These are phyloP conservation scores for Lamprologus speciosus DNA, from an alignment of 2,113 vertebrate genomes.

Conservation along the genomic window DNA sequence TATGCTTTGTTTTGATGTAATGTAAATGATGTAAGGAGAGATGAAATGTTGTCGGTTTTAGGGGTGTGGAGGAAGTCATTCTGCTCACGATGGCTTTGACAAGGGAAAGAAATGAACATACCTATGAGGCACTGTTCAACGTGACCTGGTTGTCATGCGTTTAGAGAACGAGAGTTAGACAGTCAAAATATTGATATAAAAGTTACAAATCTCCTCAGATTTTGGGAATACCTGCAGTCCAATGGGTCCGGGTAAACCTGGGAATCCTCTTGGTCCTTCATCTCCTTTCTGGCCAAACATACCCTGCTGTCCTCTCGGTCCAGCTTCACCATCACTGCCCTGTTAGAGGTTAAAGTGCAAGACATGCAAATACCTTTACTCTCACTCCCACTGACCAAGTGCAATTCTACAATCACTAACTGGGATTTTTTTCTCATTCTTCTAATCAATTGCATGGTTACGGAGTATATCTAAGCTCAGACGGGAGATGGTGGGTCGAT, in stretches of 20 bases:
- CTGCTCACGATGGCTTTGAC: background rate
- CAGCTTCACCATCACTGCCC: constrained; percentile 92
- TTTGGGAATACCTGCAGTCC: constrained; percentile 82
- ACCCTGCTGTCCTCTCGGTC: constrained; percentile 93
- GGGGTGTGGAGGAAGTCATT: constrained; percentile 8
- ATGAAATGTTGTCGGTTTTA: constrained; percentile 28
- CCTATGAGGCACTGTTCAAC: background rate
- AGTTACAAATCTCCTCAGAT: background rate
- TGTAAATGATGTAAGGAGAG: constrained; percentile 42
- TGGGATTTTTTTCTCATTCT: background rate
- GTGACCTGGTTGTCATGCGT: background rate
- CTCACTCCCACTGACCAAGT: background rate
- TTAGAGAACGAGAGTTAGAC: background rate
- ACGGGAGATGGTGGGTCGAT: background rate
- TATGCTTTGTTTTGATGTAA: constrained; percentile 43
- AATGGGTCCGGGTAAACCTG: constrained; percentile 90
- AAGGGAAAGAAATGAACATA: background rate
- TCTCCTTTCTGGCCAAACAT: constrained; percentile 99
- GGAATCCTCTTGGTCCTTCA: constrained; percentile 92
- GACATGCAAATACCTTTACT: background rate
- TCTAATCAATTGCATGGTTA: constrained; percentile 28
- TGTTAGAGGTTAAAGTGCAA: constrained; percentile 46
- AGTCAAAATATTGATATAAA: background rate
- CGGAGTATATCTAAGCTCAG: background rate
- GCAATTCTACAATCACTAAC: background rate